Evolutionary conservation across 2,888 invertebrate genomes (phyloP).

Genomic region (Imbricaverruca yamaguchii): DNA sequence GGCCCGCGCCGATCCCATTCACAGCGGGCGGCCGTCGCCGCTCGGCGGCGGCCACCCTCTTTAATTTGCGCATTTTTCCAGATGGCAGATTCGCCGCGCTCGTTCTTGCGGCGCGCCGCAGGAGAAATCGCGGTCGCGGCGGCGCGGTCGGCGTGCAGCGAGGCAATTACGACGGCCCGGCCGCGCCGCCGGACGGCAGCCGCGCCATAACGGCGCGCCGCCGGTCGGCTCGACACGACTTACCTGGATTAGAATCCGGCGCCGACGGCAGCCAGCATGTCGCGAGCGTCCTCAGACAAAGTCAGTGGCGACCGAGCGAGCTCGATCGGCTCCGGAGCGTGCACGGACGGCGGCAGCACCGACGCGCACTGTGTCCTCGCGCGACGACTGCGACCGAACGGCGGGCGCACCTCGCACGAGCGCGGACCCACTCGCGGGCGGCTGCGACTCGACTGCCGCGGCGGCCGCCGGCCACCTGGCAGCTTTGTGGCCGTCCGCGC

Average conservation of each 20-base stretch:
- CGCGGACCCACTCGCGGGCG: neutral
- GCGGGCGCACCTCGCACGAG: neutral
- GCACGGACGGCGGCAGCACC: neutral
- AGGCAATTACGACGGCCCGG: neutral
- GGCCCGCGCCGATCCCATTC: neutral
- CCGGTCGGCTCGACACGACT: neutral
- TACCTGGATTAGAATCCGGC: neutral
- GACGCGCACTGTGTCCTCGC: neutral
- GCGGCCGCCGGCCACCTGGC: slow-evolving; percentile 5
- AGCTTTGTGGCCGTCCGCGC: neutral
- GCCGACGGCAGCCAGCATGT: neutral
- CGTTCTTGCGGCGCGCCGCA: neutral
- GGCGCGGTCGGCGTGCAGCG: neutral
- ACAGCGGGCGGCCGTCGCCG: slow-evolving; percentile 1
- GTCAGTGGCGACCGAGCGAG: neutral
- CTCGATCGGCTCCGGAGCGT: neutral
- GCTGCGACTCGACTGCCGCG: neutral
- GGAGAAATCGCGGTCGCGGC: neutral
- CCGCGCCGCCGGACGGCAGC: neutral
- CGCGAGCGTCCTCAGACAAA: neutral
- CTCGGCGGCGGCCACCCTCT: neutral
- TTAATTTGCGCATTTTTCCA: neutral
- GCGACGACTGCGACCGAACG: too few species aligned
- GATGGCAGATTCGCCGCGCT: neutral
- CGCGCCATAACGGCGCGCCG: neutral